Percentiles rank a stretch among this genome's conserved stretches.
phyloP scores from a whole-genome alignment of 2,888 invertebrate species.

The Erebia palarica region DNA sequence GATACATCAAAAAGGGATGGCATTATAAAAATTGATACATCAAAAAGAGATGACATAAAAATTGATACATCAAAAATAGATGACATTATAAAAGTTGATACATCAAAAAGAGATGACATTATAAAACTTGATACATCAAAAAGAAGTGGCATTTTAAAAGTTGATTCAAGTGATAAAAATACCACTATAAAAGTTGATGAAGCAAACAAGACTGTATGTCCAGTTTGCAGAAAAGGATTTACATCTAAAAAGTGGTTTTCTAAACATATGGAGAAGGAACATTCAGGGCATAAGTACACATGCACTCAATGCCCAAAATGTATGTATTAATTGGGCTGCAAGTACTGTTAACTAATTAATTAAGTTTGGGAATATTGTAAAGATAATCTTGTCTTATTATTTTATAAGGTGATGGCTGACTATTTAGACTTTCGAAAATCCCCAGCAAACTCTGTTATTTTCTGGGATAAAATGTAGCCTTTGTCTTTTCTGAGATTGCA shows the following conservation, averaged over 20 bases:
- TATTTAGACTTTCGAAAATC: too few relatives aligned
- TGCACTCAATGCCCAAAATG: slow-evolving; percentile 65
- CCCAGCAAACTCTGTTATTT: too few relatives aligned
- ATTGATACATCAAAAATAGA: not conserved
- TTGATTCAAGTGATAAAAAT: not conserved
- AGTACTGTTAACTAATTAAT: not conserved
- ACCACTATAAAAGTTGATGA: slow-evolving; percentile 15
- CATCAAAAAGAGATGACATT: not conserved
- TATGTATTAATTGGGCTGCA: slow-evolving; percentile 46
- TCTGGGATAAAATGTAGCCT: too few relatives aligned
- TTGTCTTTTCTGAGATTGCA: too few relatives aligned
- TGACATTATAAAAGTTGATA: not conserved
- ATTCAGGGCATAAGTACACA: slow-evolving; percentile 55
- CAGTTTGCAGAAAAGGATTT: slow-evolving; percentile 61
- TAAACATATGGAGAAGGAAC: slow-evolving; percentile 67
- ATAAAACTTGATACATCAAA: not conserved
- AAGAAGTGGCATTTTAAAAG: not conserved
- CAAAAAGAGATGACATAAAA: not conserved
- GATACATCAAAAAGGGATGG: not conserved
- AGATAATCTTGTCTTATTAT: not conserved
- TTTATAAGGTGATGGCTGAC: too few relatives aligned
- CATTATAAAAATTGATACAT: too few relatives aligned
- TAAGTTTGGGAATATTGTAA: not conserved
- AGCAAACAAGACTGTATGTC: slow-evolving; percentile 55
- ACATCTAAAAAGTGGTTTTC: slow-evolving; percentile 65